These are phyloP conservation scores for Ciconia boyciana DNA, from an alignment of 2,113 vertebrate species.

Conservation along the genomic window DNA sequence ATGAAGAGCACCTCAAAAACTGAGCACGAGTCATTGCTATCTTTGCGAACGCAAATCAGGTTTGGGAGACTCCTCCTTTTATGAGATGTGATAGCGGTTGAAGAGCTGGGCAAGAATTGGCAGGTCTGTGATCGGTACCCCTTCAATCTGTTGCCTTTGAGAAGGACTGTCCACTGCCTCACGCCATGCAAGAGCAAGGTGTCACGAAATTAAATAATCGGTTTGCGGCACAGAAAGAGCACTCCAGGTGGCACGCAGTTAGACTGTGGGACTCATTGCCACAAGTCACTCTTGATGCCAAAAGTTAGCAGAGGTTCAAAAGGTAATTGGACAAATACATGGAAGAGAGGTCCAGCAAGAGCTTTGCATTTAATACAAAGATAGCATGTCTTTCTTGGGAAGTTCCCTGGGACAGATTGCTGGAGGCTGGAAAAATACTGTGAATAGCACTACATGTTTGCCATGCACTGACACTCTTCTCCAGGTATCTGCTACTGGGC, in stretches of 20 bases:
- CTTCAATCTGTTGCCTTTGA: not conserved
- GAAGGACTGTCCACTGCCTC: not conserved
- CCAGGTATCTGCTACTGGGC: not conserved
- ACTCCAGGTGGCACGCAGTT: not conserved
- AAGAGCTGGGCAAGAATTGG: not conserved
- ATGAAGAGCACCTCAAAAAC: not conserved
- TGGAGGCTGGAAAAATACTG: not conserved
- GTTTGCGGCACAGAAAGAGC: not conserved
- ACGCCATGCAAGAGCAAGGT: not conserved
- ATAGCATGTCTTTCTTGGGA: not conserved
- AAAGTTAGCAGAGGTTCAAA: not conserved
- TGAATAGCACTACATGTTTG: not conserved
- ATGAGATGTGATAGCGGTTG: not conserved
- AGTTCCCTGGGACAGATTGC: not conserved
- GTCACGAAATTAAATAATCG: not conserved
- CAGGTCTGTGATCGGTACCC: not conserved
- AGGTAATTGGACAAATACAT: not conserved
- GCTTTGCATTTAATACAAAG: not conserved
- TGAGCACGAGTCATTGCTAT: not conserved
- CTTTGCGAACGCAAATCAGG: not conserved
- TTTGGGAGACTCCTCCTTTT: not conserved
- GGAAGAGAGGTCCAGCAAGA: not conserved
- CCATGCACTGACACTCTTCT: not conserved
- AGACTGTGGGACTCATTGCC: not conserved
- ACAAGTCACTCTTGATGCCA: not conserved